Evolutionary conservation across 2,888 invertebrate genomes (phyloP).

Genomic region (Acanthosepion esculentum): DNA sequence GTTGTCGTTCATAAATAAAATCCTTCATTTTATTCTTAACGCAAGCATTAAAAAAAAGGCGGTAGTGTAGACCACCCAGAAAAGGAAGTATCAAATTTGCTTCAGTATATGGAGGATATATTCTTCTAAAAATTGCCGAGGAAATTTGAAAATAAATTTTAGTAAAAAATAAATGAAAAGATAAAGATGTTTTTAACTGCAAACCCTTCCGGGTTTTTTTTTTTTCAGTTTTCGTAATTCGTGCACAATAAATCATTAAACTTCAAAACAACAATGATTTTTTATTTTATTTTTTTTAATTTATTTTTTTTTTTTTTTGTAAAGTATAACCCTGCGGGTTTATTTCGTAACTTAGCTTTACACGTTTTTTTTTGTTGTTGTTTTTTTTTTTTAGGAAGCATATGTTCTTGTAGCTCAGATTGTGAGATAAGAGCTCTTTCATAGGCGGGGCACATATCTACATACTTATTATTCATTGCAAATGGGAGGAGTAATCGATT

Average conservation of each 20-base stretch:
- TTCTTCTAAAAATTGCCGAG: background rate
- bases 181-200: background rate
- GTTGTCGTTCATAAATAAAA: too few relatives aligned
- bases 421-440: background rate
- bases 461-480: too few relatives aligned
- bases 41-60: background rate
- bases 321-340: background rate
- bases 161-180: background rate
- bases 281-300: background rate
- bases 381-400: background rate
- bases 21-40: too few relatives aligned
- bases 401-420: background rate
- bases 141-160: background rate
- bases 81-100: slow-evolving; percentile 2
- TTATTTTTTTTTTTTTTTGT: background rate
- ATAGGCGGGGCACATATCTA: too few relatives aligned
- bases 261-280: background rate
- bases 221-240: background rate
- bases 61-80: background rate
- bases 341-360: background rate
- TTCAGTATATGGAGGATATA: background rate
- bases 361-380: background rate
- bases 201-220: background rate
- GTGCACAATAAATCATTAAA: background rate
- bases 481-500: too few relatives aligned